A percentile compares a stretch with the other conserved stretches of the same genome.
These are phyloP conservation scores for Lottia scabra DNA, from an alignment of 2,888 invertebrate species.

Conservation along the genomic window DNA sequence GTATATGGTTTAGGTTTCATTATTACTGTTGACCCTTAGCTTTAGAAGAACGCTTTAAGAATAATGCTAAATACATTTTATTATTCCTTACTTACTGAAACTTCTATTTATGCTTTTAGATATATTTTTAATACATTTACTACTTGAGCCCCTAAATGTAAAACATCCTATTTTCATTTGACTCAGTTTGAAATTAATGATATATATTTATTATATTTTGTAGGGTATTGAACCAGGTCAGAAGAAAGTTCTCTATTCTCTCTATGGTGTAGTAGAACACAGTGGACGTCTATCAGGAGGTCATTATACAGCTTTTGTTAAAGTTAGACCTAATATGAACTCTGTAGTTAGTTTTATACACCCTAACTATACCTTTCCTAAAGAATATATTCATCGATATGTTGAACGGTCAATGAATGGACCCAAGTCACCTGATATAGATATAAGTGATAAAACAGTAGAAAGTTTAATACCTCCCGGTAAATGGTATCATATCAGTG, in stretches of 20 bases:
- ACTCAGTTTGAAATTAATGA: neutral
- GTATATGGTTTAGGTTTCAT: too few species aligned
- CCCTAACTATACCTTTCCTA: slow-evolving; percentile 36
- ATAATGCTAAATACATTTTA: too few species aligned
- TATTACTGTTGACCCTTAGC: too few species aligned
- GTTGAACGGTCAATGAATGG: slow-evolving; percentile 34
- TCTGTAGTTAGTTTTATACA: slow-evolving; percentile 51
- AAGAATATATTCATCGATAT: slow-evolving; percentile 49
- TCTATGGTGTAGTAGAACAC: slow-evolving; percentile 97
- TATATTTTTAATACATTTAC: too few species aligned
- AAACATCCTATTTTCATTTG: too few species aligned
- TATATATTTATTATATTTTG: slow-evolving; percentile 26
- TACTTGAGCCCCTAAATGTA: too few species aligned
- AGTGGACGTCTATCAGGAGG: slow-evolving; percentile 90
- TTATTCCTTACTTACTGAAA: too few species aligned
- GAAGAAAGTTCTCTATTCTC: slow-evolving; percentile 82
- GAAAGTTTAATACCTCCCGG: slow-evolving; percentile 71
- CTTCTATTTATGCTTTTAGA: too few species aligned
- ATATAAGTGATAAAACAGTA: slow-evolving; percentile 43
- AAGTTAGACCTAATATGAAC: slow-evolving; percentile 73
- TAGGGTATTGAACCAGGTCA: slow-evolving; percentile 72
- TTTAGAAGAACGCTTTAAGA: too few species aligned
- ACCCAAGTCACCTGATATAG: slow-evolving; percentile 37
- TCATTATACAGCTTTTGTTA: slow-evolving; percentile 95
- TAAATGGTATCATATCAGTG: slow-evolving; percentile 94